A percentile compares a stretch with the other conserved stretches of the same genome.
These are phyloP conservation scores for Eilema sororculum DNA, from an alignment of 2,888 invertebrate species.

Conservation along the genomic window DNA sequence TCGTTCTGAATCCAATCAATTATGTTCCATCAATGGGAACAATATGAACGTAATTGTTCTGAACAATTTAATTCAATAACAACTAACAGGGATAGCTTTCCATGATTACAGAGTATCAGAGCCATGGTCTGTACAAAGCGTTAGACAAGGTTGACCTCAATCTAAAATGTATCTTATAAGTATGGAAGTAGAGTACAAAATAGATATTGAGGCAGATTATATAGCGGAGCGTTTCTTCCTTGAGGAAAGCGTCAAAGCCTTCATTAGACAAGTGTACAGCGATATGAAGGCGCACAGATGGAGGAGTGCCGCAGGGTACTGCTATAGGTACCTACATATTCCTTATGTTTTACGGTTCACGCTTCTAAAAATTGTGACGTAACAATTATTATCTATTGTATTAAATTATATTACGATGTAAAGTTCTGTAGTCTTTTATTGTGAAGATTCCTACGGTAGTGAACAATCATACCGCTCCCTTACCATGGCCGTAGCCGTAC, in stretches of 20 bases:
- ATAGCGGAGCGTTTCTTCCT: slow-evolving; percentile 48
- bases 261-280: slow-evolving; percentile 65
- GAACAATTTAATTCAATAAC: slow-evolving; percentile 54
- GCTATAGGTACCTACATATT: slow-evolving; percentile 31
- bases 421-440: neutral
- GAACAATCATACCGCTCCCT: neutral
- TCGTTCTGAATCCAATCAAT: slow-evolving; percentile 28
- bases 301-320: slow-evolving; percentile 54
- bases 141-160: slow-evolving; percentile 27
- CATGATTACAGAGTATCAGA: slow-evolving; percentile 57
- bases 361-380: neutral
- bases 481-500: neutral
- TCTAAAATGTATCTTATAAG: slow-evolving; percentile 47
- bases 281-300: slow-evolving; percentile 53
- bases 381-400: neutral
- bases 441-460: neutral
- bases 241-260: slow-evolving; percentile 63
- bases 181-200: slow-evolving; percentile 32
- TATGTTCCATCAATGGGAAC: slow-evolving; percentile 35
- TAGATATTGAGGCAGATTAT: slow-evolving; percentile 31
- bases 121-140: slow-evolving; percentile 41
- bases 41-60: slow-evolving; percentile 51
- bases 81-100: slow-evolving; percentile 53
- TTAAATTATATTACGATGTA: neutral
- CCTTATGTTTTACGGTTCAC: slow-evolving; percentile 13